These are phyloP conservation scores for Stichopus horrens DNA, from an alignment of 53 echinoderm and acorn worm species.

Conservation along the genomic window DNA sequence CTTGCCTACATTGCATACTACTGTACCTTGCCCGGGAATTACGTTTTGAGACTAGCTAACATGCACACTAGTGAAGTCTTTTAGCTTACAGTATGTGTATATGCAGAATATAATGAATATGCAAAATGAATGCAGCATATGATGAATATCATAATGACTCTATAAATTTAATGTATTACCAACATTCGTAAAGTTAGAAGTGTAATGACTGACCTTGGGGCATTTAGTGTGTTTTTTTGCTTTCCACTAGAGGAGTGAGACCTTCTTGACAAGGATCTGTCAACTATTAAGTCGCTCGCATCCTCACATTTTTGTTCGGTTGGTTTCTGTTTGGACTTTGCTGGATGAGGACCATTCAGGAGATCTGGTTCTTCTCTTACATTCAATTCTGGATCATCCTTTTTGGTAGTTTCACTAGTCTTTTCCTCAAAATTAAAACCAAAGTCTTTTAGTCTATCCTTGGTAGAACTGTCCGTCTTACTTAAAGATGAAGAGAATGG, in stretches of 20 bases:
- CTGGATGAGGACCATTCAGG: not conserved
- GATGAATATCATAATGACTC: no score
- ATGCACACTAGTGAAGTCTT: no score
- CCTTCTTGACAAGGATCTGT: constrained; percentile 16
- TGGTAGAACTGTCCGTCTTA: not conserved
- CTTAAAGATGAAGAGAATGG: not conserved
- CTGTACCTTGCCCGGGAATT: no score
- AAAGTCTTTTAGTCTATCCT: constrained; percentile 58
- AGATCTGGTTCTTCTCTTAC: constrained; percentile 31
- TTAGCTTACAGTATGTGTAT: no score
- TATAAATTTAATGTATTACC: no score
- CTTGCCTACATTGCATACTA: no score
- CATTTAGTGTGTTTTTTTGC: not conserved
- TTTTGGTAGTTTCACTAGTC: not conserved
- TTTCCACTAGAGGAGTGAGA: constrained; percentile 1
- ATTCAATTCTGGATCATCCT: not conserved
- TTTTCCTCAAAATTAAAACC: constrained; percentile 67
- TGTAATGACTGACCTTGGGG: not conserved
- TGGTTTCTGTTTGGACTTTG: constrained; percentile 2
- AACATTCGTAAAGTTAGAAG: not conserved
- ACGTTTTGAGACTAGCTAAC: no score
- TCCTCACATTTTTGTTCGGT: not conserved
- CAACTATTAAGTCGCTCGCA: not conserved
- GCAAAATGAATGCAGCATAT: no score
- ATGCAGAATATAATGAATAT: no score